These are phyloP conservation scores for Cecropterus lyciades DNA, from an alignment of 1,140 invertebrate species.

Conservation along the genomic window DNA sequence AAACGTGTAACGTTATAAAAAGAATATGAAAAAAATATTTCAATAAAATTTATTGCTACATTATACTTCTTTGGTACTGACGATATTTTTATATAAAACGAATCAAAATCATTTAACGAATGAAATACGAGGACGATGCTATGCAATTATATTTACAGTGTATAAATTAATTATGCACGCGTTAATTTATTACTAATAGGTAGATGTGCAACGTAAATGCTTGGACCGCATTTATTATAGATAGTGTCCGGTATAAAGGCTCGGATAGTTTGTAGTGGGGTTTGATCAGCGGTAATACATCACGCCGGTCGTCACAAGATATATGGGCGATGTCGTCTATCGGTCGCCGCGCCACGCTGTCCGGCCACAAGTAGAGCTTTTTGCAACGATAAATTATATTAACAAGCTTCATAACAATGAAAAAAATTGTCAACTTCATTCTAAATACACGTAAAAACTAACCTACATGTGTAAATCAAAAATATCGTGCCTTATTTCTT, in stretches of 20 bases:
- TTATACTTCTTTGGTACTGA: no score
- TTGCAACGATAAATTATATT: constrained; percentile 20
- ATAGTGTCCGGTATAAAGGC: constrained; percentile 50
- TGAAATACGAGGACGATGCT: no score
- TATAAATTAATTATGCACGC: constrained; percentile 1
- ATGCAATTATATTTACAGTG: neutral
- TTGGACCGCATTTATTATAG: constrained; percentile 35
- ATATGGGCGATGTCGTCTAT: constrained; percentile 58
- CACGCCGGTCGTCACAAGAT: constrained; percentile 58
- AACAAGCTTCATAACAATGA: constrained; percentile 17
- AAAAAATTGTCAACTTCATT: neutral
- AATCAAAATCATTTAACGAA: no score
- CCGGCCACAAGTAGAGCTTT: constrained; percentile 17
- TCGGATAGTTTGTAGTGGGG: constrained; percentile 48
- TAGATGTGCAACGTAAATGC: constrained; percentile 6
- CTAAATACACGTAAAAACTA: neutral
- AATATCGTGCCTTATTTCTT: no score
- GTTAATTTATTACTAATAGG: constrained; percentile 11
- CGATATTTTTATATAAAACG: no score
- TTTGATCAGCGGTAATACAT: constrained; percentile 62
- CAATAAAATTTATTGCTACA: no score
- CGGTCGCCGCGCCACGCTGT: constrained; percentile 39
- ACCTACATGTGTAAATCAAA: no score
- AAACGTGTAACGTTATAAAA: no score
- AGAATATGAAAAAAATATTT: no score